These are phyloP conservation scores for Mellilla xanthometata DNA, from an alignment of 2,888 invertebrate genomes.

Conservation along the genomic window DNA sequence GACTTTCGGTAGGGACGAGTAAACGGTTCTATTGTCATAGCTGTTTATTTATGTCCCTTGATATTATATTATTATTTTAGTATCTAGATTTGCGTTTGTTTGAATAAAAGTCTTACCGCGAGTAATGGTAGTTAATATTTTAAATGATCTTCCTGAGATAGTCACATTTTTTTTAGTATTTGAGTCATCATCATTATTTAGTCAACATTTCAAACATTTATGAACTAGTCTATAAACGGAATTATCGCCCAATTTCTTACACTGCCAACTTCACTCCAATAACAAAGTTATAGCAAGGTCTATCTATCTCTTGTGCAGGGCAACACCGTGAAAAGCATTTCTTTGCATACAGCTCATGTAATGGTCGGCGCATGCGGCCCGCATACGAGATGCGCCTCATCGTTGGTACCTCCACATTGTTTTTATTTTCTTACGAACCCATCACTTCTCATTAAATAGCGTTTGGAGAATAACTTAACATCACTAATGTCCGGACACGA, in stretches of 20 bases:
- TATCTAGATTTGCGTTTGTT: no score
- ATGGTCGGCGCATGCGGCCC: constrained; percentile 70
- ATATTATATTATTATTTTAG: neutral
- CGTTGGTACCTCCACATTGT: constrained; percentile 66
- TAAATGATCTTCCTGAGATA: no score
- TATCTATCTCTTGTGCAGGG: constrained; percentile 34
- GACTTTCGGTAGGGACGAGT: constrained; percentile 55
- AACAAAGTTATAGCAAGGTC: no score
- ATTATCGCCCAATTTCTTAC: no score
- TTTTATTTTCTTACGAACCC: constrained; percentile 80
- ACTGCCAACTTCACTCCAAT: no score
- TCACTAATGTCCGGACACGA: constrained; percentile 80
- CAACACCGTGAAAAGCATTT: constrained; percentile 55
- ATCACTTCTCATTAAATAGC: constrained; percentile 82
- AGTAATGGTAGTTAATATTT: no score
- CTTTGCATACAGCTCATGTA: constrained; percentile 76
- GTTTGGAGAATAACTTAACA: constrained; percentile 81
- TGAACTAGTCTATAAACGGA: no score
- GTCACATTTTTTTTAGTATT: no score
- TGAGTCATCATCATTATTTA: no score
- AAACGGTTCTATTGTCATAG: constrained; percentile 33
- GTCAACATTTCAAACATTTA: no score
- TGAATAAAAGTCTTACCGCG: no score
- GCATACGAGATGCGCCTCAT: constrained; percentile 67
- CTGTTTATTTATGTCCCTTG: neutral